Evolutionary conservation across 1,140 invertebrate species (phyloP).

Genomic region (Eriocheir sinensis): DNA sequence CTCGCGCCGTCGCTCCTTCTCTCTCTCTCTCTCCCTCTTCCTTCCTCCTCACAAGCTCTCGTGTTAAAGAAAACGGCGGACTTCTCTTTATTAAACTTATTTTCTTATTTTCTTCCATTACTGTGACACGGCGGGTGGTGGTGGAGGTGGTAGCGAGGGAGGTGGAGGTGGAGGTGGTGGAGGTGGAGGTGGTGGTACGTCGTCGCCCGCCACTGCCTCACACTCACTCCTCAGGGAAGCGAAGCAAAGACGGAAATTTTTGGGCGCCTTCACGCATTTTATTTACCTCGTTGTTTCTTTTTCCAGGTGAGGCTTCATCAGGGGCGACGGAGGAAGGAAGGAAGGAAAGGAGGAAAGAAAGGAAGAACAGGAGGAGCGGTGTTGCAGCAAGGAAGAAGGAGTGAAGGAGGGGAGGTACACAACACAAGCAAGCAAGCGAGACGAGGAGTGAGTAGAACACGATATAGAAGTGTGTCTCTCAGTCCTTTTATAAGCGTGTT

Average conservation of each 20-base stretch:
- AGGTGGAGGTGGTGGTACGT: too few species aligned
- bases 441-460: not conserved
- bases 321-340: too few species aligned
- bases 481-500: not conserved
- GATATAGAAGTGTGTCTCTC: not conserved
- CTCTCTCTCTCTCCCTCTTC: too few species aligned
- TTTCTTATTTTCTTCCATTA: not conserved
- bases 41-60: too few species aligned
- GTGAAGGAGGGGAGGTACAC: not conserved
- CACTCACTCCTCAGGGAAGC: not conserved
- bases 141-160: too few species aligned
- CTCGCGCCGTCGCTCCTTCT: too few species aligned
- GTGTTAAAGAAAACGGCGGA: too few species aligned
- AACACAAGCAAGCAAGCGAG: not conserved
- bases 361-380: too few species aligned
- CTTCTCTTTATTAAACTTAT: not conserved
- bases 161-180: too few species aligned
- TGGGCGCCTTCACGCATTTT: not conserved
- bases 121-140: too few species aligned
- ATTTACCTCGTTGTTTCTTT: not conserved
- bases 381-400: not conserved
- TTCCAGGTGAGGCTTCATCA: constrained; percentile 2
- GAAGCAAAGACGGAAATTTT: not conserved
- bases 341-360: too few species aligned
- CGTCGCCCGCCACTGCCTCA: too few species aligned